Evolutionary conservation across 1,140 invertebrate species (phyloP), one percentile per base, ranked within the genome.

Genomic region (Drosophila teissieri): DNA sequence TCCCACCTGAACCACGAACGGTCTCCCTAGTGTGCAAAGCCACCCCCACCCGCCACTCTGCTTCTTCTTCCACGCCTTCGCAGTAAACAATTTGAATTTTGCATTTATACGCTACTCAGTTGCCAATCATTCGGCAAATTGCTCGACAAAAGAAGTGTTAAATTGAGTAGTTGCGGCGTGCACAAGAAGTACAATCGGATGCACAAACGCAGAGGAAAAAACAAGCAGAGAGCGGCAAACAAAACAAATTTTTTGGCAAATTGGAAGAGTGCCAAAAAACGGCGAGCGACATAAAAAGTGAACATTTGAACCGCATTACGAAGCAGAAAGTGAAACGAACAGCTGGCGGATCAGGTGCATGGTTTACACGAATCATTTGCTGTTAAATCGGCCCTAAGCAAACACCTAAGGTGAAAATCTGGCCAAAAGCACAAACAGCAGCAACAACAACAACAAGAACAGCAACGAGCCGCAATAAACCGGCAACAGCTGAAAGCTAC

Each of bases 1-100:
- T 17, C 31, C 12, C 17, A 15, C 8, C 0, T 0, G 7, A 24
- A 2, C 4, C 3, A 4, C 27, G 10, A 0, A 1, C 17, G 68
- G 72, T 49, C 72, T 49, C 57, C 44, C 49, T 31, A 31, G 2
- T 31, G 7, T 53, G 3, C 5, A 4, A 27, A 27, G 4, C 46
- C 48, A 34, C 49, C 31, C 15, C 49, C 15, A n/a, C 45, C 3
- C n/a, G 31, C 31, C 31, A 31, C 15, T 14, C 12, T 14, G 15
- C 40, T 42, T 46, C 61, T 55, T 63, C 51, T 64, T 46, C n/a
- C 39, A 27, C 11, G 1, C 40, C 48, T 4, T 15, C 24, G 22
- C 39, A 57, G 39, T 74, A 75, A 74, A 74, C 73, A 74, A 68
- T 70, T 69, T 56, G 34, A 75, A 55, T 53, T 74, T 74, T 45